Conservation (phyloP, 2,113 vertebrate genomes). For the Mesitornis unicolor region DNA sequence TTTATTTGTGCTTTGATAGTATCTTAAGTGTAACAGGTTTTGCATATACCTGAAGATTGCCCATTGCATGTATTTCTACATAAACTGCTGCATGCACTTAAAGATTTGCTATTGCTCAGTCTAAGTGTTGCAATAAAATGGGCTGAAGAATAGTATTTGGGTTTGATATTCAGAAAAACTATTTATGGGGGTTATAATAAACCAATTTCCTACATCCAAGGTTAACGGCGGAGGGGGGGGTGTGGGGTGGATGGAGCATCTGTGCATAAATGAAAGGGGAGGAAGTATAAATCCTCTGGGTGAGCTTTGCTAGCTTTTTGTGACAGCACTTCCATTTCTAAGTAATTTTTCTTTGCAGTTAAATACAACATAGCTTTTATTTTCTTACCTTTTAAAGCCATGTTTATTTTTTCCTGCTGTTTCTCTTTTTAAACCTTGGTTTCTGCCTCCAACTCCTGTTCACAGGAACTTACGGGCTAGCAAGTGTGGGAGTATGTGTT, state of each 20-base stretch:
- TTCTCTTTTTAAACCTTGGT: neutral
- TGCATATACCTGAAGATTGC: neutral
- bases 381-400: neutral
- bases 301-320: neutral
- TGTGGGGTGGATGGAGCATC: too few relatives aligned
- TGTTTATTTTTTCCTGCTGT: neutral
- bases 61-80: neutral
- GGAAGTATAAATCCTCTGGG: neutral
- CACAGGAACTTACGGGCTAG: neutral
- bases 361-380: neutral
- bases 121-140: neutral
- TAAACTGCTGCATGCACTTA: neutral
- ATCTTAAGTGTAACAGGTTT: neutral
- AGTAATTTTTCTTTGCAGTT: neutral
- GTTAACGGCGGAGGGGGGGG: neutral
- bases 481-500: neutral
- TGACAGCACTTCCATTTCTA: neutral
- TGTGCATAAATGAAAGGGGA: neutral
- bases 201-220: neutral
- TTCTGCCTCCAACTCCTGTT: neutral
- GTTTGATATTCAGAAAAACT: neutral
- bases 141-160: neutral
- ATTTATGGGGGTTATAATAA: neutral
- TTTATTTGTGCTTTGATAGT: neutral
- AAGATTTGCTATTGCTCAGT: neutral